These are phyloP conservation scores for Paramormyrops kingsleyae DNA, from an alignment of 2,113 vertebrate genomes.

Conservation along the genomic window DNA sequence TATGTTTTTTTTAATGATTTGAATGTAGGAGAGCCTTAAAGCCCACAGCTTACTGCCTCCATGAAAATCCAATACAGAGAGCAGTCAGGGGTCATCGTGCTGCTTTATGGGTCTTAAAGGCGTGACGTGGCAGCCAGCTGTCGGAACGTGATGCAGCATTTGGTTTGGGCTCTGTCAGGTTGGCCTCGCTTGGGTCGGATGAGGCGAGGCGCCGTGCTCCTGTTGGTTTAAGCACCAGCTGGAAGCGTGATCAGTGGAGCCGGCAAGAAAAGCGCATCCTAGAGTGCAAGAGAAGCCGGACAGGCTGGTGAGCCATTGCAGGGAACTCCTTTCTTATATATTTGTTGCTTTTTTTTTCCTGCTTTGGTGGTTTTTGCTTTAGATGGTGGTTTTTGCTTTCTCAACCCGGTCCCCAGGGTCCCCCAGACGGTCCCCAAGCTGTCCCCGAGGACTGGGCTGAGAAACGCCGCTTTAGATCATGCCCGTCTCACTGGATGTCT, in stretches of 20 bases:
- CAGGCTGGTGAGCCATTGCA: not conserved
- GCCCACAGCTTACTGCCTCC: not conserved
- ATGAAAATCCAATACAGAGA: not conserved
- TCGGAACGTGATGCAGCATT: not conserved
- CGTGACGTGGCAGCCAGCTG: not conserved
- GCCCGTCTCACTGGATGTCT: not conserved
- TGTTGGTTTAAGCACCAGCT: not conserved
- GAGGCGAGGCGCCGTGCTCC: not conserved
- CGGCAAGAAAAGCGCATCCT: not conserved
- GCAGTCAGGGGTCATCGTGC: not conserved
- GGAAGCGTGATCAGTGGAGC: not conserved
- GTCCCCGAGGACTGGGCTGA: not conserved
- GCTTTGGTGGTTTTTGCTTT: not conserved
- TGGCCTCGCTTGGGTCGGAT: not conserved
- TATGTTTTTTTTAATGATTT: not conserved
- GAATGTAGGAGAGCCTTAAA: not conserved
- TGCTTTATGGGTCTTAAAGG: not conserved
- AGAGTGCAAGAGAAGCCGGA: not conserved
- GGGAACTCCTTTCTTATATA: not conserved
- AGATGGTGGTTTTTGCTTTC: no score
- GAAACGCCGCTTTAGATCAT: not conserved
- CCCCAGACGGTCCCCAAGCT: not conserved
- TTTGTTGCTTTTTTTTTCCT: not conserved
- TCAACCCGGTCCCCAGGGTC: not conserved
- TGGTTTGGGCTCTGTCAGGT: not conserved